A percentile compares a stretch with the other conserved stretches of the same genome.
phyloP scores from a whole-genome alignment of 2,888 invertebrate species.

The Lutraria lutraria region DNA sequence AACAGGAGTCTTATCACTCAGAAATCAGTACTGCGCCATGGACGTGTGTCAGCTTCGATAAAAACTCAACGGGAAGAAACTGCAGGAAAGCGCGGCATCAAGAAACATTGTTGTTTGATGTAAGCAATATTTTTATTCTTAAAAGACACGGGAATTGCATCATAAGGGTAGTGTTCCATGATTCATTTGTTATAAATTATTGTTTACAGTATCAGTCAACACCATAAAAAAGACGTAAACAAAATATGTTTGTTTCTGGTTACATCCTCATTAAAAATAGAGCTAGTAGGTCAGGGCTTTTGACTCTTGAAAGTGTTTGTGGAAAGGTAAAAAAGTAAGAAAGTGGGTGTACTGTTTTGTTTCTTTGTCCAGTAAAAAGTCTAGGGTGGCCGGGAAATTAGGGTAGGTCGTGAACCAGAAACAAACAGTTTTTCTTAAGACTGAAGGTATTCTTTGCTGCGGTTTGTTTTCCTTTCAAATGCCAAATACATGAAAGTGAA shows the following conservation, averaged over 20 bases:
- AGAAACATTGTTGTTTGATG: slow-evolving; percentile 30
- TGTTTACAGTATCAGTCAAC: not conserved
- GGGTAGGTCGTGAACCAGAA: too few relatives aligned
- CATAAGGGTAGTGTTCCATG: slow-evolving; percentile 38
- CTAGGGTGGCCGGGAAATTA: too few relatives aligned
- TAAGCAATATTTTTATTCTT: slow-evolving; percentile 18
- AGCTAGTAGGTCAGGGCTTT: too few relatives aligned
- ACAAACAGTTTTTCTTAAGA: too few relatives aligned
- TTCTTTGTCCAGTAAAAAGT: too few relatives aligned
- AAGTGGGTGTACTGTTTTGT: too few relatives aligned
- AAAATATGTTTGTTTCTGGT: not conserved
- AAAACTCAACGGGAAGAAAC: slow-evolving; percentile 37
- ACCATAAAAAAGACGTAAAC: not conserved
- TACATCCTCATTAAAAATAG: too few relatives aligned
- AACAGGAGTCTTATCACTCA: slow-evolving; percentile 47
- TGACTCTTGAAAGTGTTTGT: too few relatives aligned
- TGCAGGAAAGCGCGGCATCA: slow-evolving; percentile 19
- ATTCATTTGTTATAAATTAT: slow-evolving; percentile 1
- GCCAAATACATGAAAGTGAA: not conserved
- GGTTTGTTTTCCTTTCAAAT: not conserved
- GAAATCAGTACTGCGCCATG: slow-evolving; percentile 40
- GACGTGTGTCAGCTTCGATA: slow-evolving; percentile 41
- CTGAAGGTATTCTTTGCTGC: not conserved
- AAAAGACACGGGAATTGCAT: slow-evolving; percentile 36
- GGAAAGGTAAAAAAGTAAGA: too few relatives aligned